Evolutionary conservation across 2,888 invertebrate genomes (phyloP), one percentile per base, ranked within the genome.

Genomic region (Augochlorella aurata): DNA sequence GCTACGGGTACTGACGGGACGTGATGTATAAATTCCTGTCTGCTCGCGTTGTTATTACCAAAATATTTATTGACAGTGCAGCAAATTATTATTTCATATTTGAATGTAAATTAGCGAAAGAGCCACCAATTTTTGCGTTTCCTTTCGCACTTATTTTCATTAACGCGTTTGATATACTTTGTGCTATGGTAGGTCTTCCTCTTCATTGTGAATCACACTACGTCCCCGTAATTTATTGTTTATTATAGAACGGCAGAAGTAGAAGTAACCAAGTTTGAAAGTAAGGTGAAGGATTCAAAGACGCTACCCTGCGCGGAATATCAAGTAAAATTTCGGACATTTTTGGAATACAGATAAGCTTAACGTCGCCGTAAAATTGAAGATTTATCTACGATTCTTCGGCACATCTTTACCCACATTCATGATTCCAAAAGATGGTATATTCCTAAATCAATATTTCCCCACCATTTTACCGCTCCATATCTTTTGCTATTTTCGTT

Each of bases 181-280:
- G 29, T 2, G 2, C 2, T 29, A 29, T 29, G 29, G 29, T 2
- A 38, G 38, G 5, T 38, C n/a, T 9, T n/a, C 9, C 38, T 18
- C n/a, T 65, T 12, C 10, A 65, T 65, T n/a, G 18, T n/a, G 18
- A 5, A 38, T n/a, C 38, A n/a, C 44, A 16, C 4, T 24, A 52
- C 54, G 50, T 68, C 49, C 47, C 61, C 38, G 61, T 24, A 61
- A 44, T 50, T 50, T 24, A 52, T 80, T 80, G 66, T 77, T 80
- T 67, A 66, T 71, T 24, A 47, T 50, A 14, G 24, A 47, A 16
- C 16, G 21, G 18, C 16, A 29, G 21, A 29, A 21, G 54, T 69
- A 16, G 68, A 44, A 80, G 38, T 72, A 77, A 68, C 54, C 21
- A 52, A 72, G 72, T 68, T 77, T 77, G n/a, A 47, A 65, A 63